These are phyloP conservation scores for Premnoplex brunnescens DNA, from an alignment of 2,797 vertebrate genomes.

Conservation along the genomic window DNA sequence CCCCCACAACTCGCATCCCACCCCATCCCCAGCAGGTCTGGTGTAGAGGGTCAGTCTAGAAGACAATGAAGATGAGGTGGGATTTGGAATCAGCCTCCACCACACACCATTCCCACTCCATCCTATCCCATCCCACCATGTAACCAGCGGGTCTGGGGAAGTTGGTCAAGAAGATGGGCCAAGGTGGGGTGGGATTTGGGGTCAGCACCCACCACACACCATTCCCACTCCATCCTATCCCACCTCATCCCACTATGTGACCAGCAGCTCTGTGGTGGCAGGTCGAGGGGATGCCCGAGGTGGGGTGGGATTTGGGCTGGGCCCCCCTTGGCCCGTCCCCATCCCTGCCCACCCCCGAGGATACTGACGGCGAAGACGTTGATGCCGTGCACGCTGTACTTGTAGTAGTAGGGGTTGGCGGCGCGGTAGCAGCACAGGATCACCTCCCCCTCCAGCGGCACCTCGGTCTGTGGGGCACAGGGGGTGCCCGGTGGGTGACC, in stretches of 20 bases:
- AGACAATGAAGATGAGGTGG: too few relatives aligned
- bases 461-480: slow-evolving; percentile 49
- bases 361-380: slow-evolving; percentile 87
- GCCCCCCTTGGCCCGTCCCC: too few relatives aligned
- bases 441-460: slow-evolving; percentile 67
- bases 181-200: neutral
- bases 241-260: too few relatives aligned
- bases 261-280: neutral
- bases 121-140: neutral
- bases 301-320: neutral
- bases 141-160: too few relatives aligned
- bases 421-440: slow-evolving; percentile 84
- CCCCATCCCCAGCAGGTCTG: too few relatives aligned
- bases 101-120: neutral
- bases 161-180: neutral
- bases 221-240: too few relatives aligned
- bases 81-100: too few relatives aligned
- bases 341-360: slow-evolving; percentile 28
- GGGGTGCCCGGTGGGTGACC: neutral
- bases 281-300: neutral
- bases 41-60: too few relatives aligned
- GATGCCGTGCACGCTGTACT: slow-evolving; percentile 84
- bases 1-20: neutral
- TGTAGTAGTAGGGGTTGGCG: slow-evolving; percentile 87
- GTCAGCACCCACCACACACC: neutral